A percentile compares a stretch with the other conserved stretches of the same genome.
Conservation (phyloP, 92 coral and sea anemone genomes). For the Desmophyllum pertusum region DNA sequence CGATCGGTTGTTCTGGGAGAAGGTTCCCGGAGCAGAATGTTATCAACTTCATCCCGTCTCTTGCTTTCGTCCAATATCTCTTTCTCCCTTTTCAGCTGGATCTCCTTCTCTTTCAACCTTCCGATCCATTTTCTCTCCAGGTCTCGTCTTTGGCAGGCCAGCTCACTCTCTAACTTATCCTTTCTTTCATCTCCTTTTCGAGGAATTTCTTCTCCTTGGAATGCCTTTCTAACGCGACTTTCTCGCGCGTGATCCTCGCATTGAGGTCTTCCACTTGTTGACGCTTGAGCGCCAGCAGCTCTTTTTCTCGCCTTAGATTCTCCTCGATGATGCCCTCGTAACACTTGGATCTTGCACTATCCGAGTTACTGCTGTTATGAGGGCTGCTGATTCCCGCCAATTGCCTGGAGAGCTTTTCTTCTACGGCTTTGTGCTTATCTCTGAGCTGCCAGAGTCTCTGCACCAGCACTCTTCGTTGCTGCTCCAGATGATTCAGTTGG, state of each 20-base stretch:
- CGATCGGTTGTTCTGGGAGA: slow-evolving; percentile 36
- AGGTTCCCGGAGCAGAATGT: slow-evolving; percentile 24
- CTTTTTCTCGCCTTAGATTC: slow-evolving; percentile 82
- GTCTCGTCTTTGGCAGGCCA: slow-evolving; percentile 75
- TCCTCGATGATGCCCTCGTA: slow-evolving; percentile 80
- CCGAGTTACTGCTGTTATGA: slow-evolving; percentile 51
- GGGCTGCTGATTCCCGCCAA: slow-evolving; percentile 60
- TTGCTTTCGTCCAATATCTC: slow-evolving; percentile 56
- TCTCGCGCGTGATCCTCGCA: slow-evolving; percentile 66
- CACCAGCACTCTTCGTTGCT: slow-evolving; percentile 76
- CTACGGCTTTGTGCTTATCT: slow-evolving; percentile 74
- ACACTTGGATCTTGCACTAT: slow-evolving; percentile 68
- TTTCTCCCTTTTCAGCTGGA: slow-evolving; percentile 66
- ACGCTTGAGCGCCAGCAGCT: slow-evolving; percentile 69
- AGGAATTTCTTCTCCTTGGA: slow-evolving; percentile 68
- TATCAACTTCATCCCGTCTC: slow-evolving; percentile 50
- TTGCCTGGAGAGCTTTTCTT: slow-evolving; percentile 72
- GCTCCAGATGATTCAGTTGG: slow-evolving; percentile 72
- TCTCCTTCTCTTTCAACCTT: slow-evolving; percentile 67
- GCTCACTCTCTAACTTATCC: slow-evolving; percentile 70
- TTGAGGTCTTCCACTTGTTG: slow-evolving; percentile 83
- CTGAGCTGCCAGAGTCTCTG: slow-evolving; percentile 79
- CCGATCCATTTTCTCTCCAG: slow-evolving; percentile 81
- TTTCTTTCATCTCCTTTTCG: slow-evolving; percentile 74
- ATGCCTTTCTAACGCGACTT: slow-evolving; percentile 71